Percentiles rank a stretch among this genome's conserved stretches.
phyloP scores from a whole-genome alignment of 1,140 invertebrate genomes.

The Camponotus pennsylvanicus region DNA sequence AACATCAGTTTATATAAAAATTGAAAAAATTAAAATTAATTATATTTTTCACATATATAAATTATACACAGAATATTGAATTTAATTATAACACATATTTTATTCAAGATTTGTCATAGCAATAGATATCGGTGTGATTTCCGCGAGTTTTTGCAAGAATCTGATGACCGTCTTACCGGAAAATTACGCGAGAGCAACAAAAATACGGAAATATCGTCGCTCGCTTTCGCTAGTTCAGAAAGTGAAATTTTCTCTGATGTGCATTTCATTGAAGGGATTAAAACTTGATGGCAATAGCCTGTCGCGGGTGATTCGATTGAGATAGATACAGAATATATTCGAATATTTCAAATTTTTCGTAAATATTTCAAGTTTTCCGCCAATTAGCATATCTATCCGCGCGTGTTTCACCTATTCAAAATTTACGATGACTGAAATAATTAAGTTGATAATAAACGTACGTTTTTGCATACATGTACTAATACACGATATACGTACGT shows the following conservation, averaged over 20 bases:
- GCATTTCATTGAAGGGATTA: conserved; percentile 22
- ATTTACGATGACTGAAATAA: no score
- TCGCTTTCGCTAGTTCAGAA: conserved; percentile 10
- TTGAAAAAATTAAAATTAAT: not conserved
- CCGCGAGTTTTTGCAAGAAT: not conserved
- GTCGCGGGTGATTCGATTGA: no score
- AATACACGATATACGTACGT: no score
- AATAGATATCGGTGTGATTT: not conserved
- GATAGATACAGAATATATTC: no score
- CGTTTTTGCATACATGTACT: no score
- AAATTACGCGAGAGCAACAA: conserved; percentile 17
- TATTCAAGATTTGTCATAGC: conserved; percentile 5
- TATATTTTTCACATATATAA: not conserved
- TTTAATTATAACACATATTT: not conserved
- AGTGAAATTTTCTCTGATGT: conserved; percentile 3
- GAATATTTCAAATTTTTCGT: not conserved
- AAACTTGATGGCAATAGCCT: conserved; percentile 18
- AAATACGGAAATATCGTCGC: conserved; percentile 19
- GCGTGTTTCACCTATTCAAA: no score
- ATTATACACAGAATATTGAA: not conserved
- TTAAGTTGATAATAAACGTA: no score
- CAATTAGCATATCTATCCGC: no score
- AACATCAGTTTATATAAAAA: not conserved
- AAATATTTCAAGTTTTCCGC: not conserved
- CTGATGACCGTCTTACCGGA: conserved; percentile 9